These are phyloP conservation scores for Glandiceps talaboti DNA, from an alignment of 53 echinoderm and acorn worm genomes.

Conservation along the genomic window DNA sequence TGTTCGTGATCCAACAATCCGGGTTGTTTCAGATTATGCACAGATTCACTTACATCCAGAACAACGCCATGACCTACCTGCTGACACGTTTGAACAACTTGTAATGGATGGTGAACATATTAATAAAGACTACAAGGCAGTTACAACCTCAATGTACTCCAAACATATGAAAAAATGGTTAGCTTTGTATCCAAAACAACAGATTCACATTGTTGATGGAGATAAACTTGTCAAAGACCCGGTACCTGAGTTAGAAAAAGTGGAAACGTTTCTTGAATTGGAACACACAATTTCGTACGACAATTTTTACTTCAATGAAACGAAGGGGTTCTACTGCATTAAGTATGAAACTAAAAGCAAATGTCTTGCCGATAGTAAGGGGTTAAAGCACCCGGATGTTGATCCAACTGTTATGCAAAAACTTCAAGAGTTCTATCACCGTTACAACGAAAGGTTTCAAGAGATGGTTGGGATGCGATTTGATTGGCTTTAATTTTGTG, in stretches of 20 bases:
- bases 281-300: conserved; percentile 36
- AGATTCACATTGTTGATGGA: conserved; percentile 81
- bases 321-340: conserved; percentile 77
- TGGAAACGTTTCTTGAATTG: conserved; percentile 62
- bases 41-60: conserved; percentile 37
- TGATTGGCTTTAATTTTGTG: conserved; percentile 45
- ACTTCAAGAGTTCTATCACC: conserved; percentile 61
- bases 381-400: conserved; percentile 67
- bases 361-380: conserved; percentile 67
- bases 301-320: conserved; percentile 59
- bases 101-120: conserved; percentile 34
- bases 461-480: conserved; percentile 42
- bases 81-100: conserved; percentile 35
- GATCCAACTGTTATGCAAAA: conserved; percentile 30
- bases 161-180: conserved; percentile 52
- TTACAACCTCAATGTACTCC: conserved; percentile 62
- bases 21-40: conserved; percentile 77
- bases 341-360: conserved; percentile 35
- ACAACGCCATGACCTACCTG: conserved; percentile 6
- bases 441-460: conserved; percentile 54
- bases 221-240: conserved; percentile 67
- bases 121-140: conserved; percentile 52
- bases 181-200: conserved; percentile 36
- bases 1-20: conserved; percentile 64
- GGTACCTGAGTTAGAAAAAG: conserved; percentile 62